Percentiles rank a stretch among this genome's conserved stretches.
These are phyloP conservation scores for Alloplasta piceator DNA, from an alignment of 2,888 invertebrate species.

Conservation along the genomic window DNA sequence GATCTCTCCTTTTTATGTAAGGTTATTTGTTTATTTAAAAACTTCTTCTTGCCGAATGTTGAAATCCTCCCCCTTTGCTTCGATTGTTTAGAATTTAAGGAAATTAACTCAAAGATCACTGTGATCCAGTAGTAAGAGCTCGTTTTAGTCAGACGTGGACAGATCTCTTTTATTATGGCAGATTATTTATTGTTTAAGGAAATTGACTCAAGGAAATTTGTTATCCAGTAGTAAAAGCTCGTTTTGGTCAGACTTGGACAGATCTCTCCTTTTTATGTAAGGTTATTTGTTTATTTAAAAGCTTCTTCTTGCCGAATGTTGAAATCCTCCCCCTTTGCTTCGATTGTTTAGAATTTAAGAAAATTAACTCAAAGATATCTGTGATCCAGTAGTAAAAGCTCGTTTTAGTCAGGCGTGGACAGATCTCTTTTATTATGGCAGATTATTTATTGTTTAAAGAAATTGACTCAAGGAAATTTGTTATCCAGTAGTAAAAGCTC, in stretches of 20 bases:
- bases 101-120: background rate
- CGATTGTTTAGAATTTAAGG: background rate
- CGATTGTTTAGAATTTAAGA: too few species aligned
- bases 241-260: background rate
- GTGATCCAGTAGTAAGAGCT: conserved; percentile 2
- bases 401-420: conserved; percentile 7
- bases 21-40: too few species aligned
- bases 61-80: background rate
- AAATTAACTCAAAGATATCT: too few species aligned
- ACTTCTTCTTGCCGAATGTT: too few species aligned
- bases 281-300: too few species aligned
- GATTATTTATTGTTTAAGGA: background rate
- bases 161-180: background rate
- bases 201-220: background rate
- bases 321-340: too few species aligned
- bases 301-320: too few species aligned
- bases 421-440: background rate
- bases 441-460: background rate
- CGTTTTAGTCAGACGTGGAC: conserved; percentile 10
- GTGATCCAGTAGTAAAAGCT: conserved; percentile 2
- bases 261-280: background rate
- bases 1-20: too few species aligned
- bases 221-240: background rate
- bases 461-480: background rate
- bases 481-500: background rate